A percentile compares a stretch with the other conserved stretches of the same genome.
Conservation (phyloP, 1,140 invertebrate species). For the Venturia canescens region DNA sequence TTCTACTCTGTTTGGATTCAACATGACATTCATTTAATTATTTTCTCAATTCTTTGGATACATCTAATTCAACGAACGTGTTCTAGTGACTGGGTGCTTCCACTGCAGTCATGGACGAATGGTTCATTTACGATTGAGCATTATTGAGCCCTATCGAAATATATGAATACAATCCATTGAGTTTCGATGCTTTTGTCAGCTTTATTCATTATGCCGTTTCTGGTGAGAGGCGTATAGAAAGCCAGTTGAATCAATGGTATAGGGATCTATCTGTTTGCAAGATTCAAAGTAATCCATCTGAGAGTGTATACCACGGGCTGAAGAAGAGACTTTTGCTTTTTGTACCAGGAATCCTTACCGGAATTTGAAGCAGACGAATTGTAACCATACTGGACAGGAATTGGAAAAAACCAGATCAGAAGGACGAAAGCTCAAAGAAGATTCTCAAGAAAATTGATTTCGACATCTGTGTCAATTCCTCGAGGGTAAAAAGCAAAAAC, state of each 20-base stretch:
- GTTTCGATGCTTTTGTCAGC: no score
- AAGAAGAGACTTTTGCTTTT: neutral
- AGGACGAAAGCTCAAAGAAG: neutral
- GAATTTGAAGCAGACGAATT: neutral
- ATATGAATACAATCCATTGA: no score
- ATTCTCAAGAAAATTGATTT: neutral
- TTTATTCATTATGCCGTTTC: no score
- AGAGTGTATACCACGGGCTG: neutral
- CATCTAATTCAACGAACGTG: no score
- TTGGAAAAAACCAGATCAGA: neutral
- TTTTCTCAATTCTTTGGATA: no score
- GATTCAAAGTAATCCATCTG: neutral
- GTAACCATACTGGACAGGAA: neutral
- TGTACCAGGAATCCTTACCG: neutral
- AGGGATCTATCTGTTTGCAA: neutral
- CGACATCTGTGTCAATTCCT: neutral
- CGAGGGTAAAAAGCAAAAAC: neutral
- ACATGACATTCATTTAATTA: no score
- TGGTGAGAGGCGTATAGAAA: neutral
- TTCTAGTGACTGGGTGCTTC: no score
- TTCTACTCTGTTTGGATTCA: no score
- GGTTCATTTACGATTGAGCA: no score
- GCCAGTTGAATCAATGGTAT: neutral
- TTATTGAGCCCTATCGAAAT: no score
- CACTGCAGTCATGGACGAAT: no score